A percentile compares a stretch with the other conserved stretches of the same genome.
These are phyloP conservation scores for Protaetia brevitarsis DNA, from an alignment of 1,140 invertebrate species.

Conservation along the genomic window DNA sequence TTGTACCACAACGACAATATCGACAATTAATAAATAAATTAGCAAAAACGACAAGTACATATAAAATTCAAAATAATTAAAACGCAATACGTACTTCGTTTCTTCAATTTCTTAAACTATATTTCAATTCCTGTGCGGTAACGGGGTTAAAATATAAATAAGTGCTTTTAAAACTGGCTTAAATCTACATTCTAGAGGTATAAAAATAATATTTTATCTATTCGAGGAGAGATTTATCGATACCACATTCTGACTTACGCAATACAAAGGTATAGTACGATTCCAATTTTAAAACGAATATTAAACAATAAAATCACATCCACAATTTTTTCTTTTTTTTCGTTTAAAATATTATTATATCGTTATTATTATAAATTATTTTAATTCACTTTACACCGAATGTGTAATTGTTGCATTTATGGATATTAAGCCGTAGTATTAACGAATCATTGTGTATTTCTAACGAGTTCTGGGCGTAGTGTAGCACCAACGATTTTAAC, in stretches of 20 bases:
- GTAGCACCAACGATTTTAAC: constrained; percentile 81
- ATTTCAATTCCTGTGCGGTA: too few species aligned
- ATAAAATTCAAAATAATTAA: too few species aligned
- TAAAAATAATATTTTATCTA: too few species aligned
- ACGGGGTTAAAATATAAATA: too few species aligned
- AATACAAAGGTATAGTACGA: constrained; percentile 27
- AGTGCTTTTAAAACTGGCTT: too few species aligned
- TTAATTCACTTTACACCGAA: constrained; percentile 29
- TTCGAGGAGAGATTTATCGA: too few species aligned
- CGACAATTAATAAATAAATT: too few species aligned
- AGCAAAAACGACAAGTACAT: too few species aligned
- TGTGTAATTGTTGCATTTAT: constrained; percentile 46
- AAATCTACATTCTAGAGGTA: too few species aligned
- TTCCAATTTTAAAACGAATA: constrained; percentile 17
- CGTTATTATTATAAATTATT: constrained; percentile 38
- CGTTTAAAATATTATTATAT: constrained; percentile 34
- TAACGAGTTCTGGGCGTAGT: constrained; percentile 89
- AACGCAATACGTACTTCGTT: too few species aligned
- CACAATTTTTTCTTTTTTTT: constrained; percentile 25
- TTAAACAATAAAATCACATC: constrained; percentile 19
- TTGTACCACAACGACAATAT: too few species aligned
- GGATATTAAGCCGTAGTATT: constrained; percentile 76
- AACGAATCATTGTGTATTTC: constrained; percentile 92
- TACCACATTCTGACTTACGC: neutral
- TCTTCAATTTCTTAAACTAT: too few species aligned